phyloP scores from a whole-genome alignment of 2,113 vertebrate species.

The Archilochus colubris region DNA sequence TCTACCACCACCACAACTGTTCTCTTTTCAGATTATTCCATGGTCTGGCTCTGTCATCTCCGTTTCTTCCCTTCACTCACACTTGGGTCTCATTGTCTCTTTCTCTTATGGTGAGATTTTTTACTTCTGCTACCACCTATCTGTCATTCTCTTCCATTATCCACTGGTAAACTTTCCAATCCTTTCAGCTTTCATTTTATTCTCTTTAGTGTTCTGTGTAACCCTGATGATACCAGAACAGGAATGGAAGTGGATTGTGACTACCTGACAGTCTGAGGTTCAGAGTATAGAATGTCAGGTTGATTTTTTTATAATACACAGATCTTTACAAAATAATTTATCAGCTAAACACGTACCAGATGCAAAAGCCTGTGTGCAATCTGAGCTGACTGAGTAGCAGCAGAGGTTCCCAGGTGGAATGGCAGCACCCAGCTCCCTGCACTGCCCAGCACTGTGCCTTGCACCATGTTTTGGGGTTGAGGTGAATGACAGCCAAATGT shows the following conservation, averaged over 20 bases:
- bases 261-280: not conserved
- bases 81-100: not conserved
- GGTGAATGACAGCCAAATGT: not conserved
- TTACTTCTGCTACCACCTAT: not conserved
- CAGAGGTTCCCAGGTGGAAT: not conserved
- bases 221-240: not conserved
- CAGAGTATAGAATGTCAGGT: not conserved
- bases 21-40: not conserved
- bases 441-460: not conserved
- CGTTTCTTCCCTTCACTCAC: not conserved
- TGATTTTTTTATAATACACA: not conserved
- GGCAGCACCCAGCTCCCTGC: not conserved
- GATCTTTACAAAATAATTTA: not conserved
- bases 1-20: rapidly evolving
- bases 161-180: not conserved
- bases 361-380: not conserved
- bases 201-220: not conserved
- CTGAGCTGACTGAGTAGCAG: not conserved
- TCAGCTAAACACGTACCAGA: not conserved
- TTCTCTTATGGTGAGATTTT: not conserved
- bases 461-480: not conserved
- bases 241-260: not conserved
- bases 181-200: not conserved
- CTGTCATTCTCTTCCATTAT: not conserved
- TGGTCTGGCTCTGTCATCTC: not conserved